phyloP scores from a whole-genome alignment of 2,797 vertebrate genomes.

The Monodelphis domestica region DNA sequence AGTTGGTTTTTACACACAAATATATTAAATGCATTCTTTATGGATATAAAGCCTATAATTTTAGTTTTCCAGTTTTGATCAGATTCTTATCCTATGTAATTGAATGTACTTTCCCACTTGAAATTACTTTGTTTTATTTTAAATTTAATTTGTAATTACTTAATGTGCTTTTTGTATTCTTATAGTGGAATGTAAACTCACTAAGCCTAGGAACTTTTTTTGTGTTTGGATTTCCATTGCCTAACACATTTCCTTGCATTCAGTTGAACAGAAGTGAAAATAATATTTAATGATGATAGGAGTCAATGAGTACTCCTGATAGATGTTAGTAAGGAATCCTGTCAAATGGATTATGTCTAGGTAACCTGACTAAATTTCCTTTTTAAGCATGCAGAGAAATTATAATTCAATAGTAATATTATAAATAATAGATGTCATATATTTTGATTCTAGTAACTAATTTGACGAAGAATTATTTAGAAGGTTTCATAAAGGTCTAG shows the following conservation, averaged over 20 bases:
- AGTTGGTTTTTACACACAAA: too few species aligned
- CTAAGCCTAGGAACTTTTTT: not conserved
- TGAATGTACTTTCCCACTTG: not conserved
- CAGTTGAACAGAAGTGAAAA: not conserved
- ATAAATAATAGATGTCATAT: not conserved
- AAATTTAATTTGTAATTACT: not conserved
- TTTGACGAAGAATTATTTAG: not conserved
- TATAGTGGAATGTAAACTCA: not conserved
- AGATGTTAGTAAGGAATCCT: not conserved
- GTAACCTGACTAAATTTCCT: not conserved
- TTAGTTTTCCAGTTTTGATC: not conserved
- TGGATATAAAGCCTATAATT: not conserved
- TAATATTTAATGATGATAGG: not conserved
- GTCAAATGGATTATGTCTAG: not conserved
- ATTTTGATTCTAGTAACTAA: slow-evolving; percentile 35
- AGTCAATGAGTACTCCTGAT: too few species aligned
- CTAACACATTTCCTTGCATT: not conserved
- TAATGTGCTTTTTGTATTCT: not conserved
- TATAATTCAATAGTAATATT: not conserved
- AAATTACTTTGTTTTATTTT: not conserved
- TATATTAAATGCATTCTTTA: not conserved
- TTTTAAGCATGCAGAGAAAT: not conserved
- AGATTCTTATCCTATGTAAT: not conserved
- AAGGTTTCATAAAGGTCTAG: not conserved
- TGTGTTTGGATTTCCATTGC: not conserved